Percentiles rank a stretch among this genome's conserved stretches.
Evolutionary conservation across 2,797 vertebrate genomes (phyloP).

Genomic region (Dicrostonyx torquatus): DNA sequence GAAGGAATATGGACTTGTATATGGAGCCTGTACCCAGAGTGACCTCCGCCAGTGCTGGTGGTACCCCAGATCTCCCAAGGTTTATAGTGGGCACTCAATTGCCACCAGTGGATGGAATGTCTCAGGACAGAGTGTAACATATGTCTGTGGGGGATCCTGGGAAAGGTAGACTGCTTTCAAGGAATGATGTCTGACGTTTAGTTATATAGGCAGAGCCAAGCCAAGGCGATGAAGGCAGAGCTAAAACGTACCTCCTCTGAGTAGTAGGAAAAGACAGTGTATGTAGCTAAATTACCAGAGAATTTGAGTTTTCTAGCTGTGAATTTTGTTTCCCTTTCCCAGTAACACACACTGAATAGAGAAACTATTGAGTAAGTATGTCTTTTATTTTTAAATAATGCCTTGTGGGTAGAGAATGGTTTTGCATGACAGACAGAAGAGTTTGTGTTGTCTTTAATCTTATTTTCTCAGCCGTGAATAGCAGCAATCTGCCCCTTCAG

Average conservation of each 20-base stretch:
- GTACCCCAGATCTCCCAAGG: background rate
- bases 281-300: background rate
- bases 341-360: background rate
- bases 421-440: background rate
- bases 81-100: background rate
- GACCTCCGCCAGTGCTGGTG: background rate
- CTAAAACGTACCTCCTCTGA: background rate
- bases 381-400: background rate
- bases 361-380: background rate
- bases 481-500: background rate
- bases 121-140: background rate
- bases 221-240: background rate
- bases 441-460: background rate
- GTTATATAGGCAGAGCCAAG: background rate
- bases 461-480: background rate
- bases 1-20: background rate
- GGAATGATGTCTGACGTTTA: background rate
- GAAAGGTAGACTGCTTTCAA: background rate
- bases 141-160: background rate
- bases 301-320: background rate
- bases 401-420: background rate
- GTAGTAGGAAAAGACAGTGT: background rate
- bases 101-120: background rate
- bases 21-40: constrained; percentile 2
- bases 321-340: background rate